These are phyloP conservation scores for Melanotaenia nigrans DNA, from an alignment of 2,797 vertebrate species.

Conservation along the genomic window DNA sequence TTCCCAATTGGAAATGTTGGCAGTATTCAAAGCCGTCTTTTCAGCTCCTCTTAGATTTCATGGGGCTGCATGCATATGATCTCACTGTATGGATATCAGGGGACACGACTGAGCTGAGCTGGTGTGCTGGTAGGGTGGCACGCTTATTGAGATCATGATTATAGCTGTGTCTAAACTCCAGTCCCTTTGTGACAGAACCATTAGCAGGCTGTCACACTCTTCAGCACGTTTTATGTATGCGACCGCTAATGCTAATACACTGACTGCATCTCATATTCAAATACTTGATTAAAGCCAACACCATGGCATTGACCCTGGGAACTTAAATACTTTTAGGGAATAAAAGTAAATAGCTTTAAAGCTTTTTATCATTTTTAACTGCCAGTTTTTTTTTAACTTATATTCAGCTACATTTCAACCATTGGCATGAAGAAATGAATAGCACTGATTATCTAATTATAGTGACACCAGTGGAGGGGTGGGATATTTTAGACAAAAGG, in stretches of 20 bases:
- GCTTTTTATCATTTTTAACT: conserved; percentile 17
- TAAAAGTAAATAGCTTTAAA: conserved; percentile 27
- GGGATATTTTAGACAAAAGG: not conserved
- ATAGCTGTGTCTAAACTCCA: conserved; percentile 79
- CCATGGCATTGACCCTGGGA: conserved; percentile 55
- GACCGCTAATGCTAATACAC: conserved; percentile 74
- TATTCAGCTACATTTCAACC: not conserved
- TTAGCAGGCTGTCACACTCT: conserved; percentile 79
- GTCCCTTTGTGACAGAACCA: conserved; percentile 79
- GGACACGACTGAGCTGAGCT: conserved; percentile 71
- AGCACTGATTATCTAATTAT: not conserved
- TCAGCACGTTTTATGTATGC: conserved; percentile 65
- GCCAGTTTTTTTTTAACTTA: conserved; percentile 16
- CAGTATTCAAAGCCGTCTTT: conserved; percentile 66
- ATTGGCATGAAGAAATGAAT: not conserved
- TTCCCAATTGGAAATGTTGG: conserved; percentile 49
- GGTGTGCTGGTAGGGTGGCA: conserved; percentile 63
- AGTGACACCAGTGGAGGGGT: not conserved
- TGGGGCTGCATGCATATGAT: conserved; percentile 55
- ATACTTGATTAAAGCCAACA: conserved; percentile 57
- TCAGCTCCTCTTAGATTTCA: conserved; percentile 62
- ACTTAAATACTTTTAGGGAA: conserved; percentile 34
- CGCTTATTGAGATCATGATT: conserved; percentile 79
- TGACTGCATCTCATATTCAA: conserved; percentile 65
- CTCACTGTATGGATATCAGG: conserved; percentile 65